Percentiles rank a stretch among this genome's conserved stretches.
Evolutionary conservation across 1,140 invertebrate species (phyloP).

Genomic region (Drosophila guanche): DNA sequence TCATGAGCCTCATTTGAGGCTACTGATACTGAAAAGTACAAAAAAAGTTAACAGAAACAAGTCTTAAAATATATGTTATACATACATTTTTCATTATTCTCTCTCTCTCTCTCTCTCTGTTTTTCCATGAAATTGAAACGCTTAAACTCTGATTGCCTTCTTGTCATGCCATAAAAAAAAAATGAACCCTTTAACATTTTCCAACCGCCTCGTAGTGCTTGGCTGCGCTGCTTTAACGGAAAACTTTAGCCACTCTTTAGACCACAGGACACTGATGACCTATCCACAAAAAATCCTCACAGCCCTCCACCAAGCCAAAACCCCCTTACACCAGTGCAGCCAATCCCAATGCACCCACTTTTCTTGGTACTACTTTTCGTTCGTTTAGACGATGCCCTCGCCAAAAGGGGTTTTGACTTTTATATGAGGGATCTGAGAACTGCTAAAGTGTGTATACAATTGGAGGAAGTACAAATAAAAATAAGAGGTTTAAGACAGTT

Average conservation of each 20-base stretch:
- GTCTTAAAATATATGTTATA: no score
- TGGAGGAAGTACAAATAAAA: no score
- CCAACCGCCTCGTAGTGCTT: neutral
- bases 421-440: no score
- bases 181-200: slow-evolving; percentile 17
- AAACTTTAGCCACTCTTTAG: slow-evolving; percentile 36
- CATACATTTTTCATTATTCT: no score
- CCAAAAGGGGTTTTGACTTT: no score
- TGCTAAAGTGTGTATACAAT: no score
- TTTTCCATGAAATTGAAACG: no score
- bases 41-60: no score
- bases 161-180: neutral
- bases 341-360: slow-evolving; percentile 32
- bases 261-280: slow-evolving; percentile 58
- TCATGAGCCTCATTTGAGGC: slow-evolving; percentile 17
- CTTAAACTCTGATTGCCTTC: no score
- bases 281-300: slow-evolving; percentile 29
- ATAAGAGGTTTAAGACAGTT: no score
- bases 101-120: no score
- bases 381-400: neutral
- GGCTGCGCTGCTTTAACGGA: slow-evolving; percentile 25
- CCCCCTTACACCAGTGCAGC: neutral
- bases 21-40: no score
- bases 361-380: slow-evolving; percentile 20
- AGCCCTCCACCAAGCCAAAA: neutral